Evolutionary conservation across 2,797 vertebrate genomes (phyloP), one percentile per base, ranked within the genome.

Genomic region (Scleropages formosus): DNA sequence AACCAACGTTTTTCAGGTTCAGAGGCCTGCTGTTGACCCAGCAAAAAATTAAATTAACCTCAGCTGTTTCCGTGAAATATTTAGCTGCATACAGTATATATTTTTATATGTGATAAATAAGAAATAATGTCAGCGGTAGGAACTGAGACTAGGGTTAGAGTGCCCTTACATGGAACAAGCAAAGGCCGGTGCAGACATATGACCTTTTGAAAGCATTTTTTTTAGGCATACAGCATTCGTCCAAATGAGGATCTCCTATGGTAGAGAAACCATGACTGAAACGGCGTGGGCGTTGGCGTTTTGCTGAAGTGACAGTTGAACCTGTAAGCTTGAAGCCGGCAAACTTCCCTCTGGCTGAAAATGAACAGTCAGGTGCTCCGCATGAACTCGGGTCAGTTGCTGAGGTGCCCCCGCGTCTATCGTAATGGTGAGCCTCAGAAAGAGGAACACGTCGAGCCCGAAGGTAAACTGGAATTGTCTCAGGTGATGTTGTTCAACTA

Each of bases 191-290:
- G 64, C 10, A 22, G 16, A 26, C 8, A 27, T 53, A 27, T 12
- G 8, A 26, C 47, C 27, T 58, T 53, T 39, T 59, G n/a, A n/a
- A n/a, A n/a, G n/a, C n/a, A n/a, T n/a, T 69, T 75, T 58, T 69
- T 44, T 68, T 61, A 60, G 58, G 56, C 24, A 26, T 20, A 62
- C 51, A 22, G 51, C 26, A 56, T 24, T 60, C 39, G 6, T 11
- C 75, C 39, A 61, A 73, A 77, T 67, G 56, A 73, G 63, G 62
- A 73, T 64, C 70, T 49, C 31, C 31, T 11, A 27, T 16, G 6
- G 22, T 8, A 58, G 27, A 44, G 27, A 72, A 63, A 63, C 47
- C 22, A n/a, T 65, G 62, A 73, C 20, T 66, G 69, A 77, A 67
- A 77, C 69, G 22, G 24, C 8, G 47, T 65, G 31, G 70, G 70